These are phyloP conservation scores for Vespertilio murinus DNA, from an alignment of 2,797 vertebrate species.

Conservation along the genomic window DNA sequence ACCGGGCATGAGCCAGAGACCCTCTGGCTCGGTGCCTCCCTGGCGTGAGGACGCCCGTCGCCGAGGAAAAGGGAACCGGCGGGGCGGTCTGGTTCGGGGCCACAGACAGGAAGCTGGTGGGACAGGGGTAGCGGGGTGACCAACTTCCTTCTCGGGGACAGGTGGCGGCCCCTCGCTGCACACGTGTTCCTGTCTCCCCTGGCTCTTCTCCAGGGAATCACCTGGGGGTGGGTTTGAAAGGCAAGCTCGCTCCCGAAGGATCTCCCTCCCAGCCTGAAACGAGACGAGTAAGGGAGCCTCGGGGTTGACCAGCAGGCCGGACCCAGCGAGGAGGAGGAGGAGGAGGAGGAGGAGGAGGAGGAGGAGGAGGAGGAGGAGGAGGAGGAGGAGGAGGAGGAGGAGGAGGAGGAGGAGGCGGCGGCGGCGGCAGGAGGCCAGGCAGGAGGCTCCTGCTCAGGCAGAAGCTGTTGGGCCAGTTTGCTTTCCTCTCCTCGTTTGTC, in stretches of 20 bases:
- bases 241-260: background rate
- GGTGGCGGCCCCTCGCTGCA: background rate
- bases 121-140: background rate
- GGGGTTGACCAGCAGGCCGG: background rate
- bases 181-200: background rate
- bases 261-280: background rate
- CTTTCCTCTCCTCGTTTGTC: background rate
- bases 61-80: background rate
- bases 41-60: background rate
- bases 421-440: background rate
- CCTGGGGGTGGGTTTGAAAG: background rate
- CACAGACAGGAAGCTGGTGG: conserved; percentile 6
- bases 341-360: no score
- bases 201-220: background rate
- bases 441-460: background rate
- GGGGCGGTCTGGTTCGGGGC: background rate
- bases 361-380: no score
- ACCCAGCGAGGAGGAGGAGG: background rate
- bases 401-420: no score
- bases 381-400: no score
- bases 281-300: background rate
- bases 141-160: background rate
- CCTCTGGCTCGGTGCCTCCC: background rate
- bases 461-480: background rate
- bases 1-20: background rate